phyloP scores from a whole-genome alignment of 1,140 invertebrate species.

The Diorhabda carinulata region DNA sequence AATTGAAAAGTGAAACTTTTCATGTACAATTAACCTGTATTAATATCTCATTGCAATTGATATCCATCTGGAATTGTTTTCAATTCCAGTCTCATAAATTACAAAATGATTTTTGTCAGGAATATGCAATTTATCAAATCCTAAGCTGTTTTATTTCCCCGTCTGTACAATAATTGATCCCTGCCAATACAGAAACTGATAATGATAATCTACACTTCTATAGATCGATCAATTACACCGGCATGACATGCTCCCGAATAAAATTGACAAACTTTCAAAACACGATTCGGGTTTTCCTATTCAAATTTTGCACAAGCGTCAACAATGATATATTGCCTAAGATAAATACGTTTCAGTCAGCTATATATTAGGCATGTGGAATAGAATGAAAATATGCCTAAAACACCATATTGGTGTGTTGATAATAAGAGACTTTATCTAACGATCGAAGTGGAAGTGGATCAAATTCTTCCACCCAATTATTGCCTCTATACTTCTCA shows the following conservation, averaged over 20 bases:
- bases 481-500: no score
- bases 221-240: conserved; percentile 8
- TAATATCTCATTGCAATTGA: background rate
- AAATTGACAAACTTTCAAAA: conserved; percentile 21
- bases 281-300: conserved; percentile 13
- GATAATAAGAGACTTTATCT: no score
- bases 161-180: conserved; percentile 2
- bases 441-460: no score
- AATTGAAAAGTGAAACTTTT: no score
- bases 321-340: conserved; percentile 17
- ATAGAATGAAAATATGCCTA: conserved; percentile 8
- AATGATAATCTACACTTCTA: background rate
- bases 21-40: background rate
- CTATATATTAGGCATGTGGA: conserved; percentile 16
- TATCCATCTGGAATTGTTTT: background rate
- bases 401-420: background rate
- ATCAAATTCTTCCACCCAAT: no score
- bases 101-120: conserved; percentile 3
- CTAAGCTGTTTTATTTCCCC: background rate
- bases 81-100: background rate
- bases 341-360: conserved; percentile 17
- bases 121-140: background rate
- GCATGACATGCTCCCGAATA: conserved; percentile 10
- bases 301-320: conserved; percentile 16
- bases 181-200: background rate